Evolutionary conservation across 2,797 vertebrate genomes (phyloP).

Genomic region (Macropus fuliginosus): DNA sequence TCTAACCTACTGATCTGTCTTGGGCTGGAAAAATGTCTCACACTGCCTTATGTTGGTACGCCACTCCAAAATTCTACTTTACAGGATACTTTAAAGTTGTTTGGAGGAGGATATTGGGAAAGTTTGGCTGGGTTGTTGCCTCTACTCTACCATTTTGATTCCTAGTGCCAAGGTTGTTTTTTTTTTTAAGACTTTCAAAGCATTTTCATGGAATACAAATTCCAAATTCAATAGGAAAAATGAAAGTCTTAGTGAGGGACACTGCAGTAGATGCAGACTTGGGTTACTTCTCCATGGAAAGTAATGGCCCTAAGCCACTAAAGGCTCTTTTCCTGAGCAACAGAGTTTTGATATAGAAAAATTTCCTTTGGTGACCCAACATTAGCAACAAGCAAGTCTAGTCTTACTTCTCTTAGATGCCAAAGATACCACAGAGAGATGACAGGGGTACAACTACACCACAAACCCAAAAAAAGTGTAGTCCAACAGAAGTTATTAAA

Average conservation of each 20-base stretch:
- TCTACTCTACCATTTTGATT: not conserved
- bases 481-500: not conserved
- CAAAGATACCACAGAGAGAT: not conserved
- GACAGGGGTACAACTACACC: not conserved
- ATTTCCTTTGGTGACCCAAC: not conserved
- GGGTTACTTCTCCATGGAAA: not conserved
- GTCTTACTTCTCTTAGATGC: not conserved
- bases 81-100: not conserved
- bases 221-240: not conserved
- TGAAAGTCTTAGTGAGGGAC: not conserved
- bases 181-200: not conserved
- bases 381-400: not conserved
- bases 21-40: not conserved
- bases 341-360: not conserved
- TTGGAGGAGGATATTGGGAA: not conserved
- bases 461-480: not conserved
- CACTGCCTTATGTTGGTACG: not conserved
- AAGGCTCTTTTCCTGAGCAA: not conserved
- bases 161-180: not conserved
- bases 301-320: not conserved
- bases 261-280: not conserved
- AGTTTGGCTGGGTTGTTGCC: not conserved
- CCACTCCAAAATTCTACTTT: not conserved
- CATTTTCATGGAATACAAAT: not conserved
- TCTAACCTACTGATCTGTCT: not conserved